phyloP scores from a whole-genome alignment of 2,888 invertebrate species.

The Acronicta psi region DNA sequence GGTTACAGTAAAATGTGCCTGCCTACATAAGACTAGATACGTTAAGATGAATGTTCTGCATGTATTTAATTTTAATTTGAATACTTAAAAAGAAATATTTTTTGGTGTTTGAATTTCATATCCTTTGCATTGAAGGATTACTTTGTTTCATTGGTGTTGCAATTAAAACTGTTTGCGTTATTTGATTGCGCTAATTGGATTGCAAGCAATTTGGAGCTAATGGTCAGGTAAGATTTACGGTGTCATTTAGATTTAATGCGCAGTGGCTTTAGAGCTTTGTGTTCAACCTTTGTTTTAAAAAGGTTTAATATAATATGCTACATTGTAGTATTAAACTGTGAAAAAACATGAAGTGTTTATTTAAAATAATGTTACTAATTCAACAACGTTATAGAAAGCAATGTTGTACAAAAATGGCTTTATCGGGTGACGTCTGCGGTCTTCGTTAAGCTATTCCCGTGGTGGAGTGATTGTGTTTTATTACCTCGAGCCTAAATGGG shows the following conservation, averaged over 20 bases:
- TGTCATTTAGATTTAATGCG: slow-evolving; percentile 32
- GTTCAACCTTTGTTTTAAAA: slow-evolving; percentile 16
- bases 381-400: slow-evolving; percentile 3
- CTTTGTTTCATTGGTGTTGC: slow-evolving; percentile 18
- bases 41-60: slow-evolving; percentile 37
- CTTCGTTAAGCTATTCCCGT: slow-evolving; percentile 28
- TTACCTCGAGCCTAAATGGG: slow-evolving; percentile 37
- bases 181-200: slow-evolving; percentile 25
- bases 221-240: slow-evolving; percentile 29
- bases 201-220: slow-evolving; percentile 29
- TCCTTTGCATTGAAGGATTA: slow-evolving; percentile 26
- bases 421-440: slow-evolving; percentile 23
- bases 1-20: slow-evolving; percentile 16
- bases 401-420: slow-evolving; percentile 5
- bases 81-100: slow-evolving; percentile 21
- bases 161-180: slow-evolving; percentile 21
- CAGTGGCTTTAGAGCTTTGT: slow-evolving; percentile 10
- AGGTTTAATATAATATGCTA: neutral
- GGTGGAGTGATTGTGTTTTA: slow-evolving; percentile 49
- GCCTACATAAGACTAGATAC: slow-evolving; percentile 35
- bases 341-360: slow-evolving; percentile 7
- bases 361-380: slow-evolving; percentile 18
- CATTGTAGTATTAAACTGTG: neutral
- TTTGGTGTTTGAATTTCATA: slow-evolving; percentile 24
- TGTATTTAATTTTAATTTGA: slow-evolving; percentile 29